phyloP scores from a whole-genome alignment of 2,888 invertebrate genomes.

The Odontomyia ornata region DNA sequence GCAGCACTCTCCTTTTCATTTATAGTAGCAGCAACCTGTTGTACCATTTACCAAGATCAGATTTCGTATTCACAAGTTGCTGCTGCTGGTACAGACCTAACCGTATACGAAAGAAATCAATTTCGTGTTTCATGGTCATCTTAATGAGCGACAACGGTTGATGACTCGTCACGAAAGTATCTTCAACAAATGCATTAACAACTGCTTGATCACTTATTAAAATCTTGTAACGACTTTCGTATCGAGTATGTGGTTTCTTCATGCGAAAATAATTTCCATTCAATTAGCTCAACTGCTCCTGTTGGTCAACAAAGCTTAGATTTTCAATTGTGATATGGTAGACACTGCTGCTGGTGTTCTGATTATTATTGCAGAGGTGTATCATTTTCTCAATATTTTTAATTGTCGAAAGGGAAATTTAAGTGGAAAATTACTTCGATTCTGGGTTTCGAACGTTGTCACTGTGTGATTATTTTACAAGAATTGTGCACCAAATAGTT shows the following conservation, averaged over 20 bases:
- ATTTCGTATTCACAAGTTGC: neutral
- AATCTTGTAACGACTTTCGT: neutral
- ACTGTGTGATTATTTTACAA: no score
- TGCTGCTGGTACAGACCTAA: neutral
- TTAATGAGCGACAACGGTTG: neutral
- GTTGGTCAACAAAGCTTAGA: neutral
- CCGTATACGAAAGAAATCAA: neutral
- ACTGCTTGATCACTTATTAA: neutral
- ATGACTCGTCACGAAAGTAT: neutral
- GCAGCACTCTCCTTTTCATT: neutral
- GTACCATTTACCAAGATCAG: neutral
- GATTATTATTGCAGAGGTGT: no score
- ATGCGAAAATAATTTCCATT: neutral
- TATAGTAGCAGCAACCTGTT: neutral
- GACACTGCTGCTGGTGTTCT: no score
- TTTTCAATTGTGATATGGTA: no score
- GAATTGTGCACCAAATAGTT: no score
- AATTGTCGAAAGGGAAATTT: no score
- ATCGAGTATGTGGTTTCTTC: neutral
- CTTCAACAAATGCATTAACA: neutral
- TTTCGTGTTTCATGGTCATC: neutral
- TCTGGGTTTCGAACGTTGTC: no score
- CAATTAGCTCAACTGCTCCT: neutral
- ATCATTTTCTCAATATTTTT: no score
- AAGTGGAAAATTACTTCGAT: no score